Conservation (phyloP, 2,888 invertebrate species). For the Cheilosia pagana region DNA sequence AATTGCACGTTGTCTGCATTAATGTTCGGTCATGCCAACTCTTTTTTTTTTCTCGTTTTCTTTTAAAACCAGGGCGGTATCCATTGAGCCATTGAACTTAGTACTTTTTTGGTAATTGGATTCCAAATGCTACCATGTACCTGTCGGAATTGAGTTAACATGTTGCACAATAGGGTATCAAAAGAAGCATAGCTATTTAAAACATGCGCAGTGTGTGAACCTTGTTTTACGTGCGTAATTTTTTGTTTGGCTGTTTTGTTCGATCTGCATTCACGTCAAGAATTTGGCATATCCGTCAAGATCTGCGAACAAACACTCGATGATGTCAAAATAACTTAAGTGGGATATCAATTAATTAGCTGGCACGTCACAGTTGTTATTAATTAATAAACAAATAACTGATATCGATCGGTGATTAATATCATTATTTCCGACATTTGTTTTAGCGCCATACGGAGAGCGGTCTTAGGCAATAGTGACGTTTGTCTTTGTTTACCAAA, state of each 20-base stretch:
- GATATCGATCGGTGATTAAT: not conserved
- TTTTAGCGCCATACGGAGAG: no score
- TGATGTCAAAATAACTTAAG: not conserved
- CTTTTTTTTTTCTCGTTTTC: not conserved
- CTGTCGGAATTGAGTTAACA: not conserved
- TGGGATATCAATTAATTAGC: not conserved
- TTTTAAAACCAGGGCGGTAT: not conserved
- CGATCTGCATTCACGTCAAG: not conserved
- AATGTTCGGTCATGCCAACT: conserved; percentile 1
- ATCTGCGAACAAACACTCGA: not conserved
- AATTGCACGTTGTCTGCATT: conserved; percentile 61
- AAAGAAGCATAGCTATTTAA: not conserved
- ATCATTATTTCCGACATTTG: no score
- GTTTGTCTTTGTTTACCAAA: not conserved
- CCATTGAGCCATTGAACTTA: conserved; percentile 14
- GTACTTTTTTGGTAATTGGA: not conserved
- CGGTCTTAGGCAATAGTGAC: not conserved
- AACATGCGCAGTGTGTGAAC: not conserved
- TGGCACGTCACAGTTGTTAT: not conserved
- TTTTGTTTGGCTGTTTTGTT: not conserved
- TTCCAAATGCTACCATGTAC: not conserved
- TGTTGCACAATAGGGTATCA: not conserved
- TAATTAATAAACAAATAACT: not conserved
- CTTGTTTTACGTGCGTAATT: not conserved
- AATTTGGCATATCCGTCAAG: not conserved